Evolutionary conservation across 2,113 vertebrate species (phyloP), one percentile per base, ranked within the genome.

Genomic region (Eubucco bourcierii): DNA sequence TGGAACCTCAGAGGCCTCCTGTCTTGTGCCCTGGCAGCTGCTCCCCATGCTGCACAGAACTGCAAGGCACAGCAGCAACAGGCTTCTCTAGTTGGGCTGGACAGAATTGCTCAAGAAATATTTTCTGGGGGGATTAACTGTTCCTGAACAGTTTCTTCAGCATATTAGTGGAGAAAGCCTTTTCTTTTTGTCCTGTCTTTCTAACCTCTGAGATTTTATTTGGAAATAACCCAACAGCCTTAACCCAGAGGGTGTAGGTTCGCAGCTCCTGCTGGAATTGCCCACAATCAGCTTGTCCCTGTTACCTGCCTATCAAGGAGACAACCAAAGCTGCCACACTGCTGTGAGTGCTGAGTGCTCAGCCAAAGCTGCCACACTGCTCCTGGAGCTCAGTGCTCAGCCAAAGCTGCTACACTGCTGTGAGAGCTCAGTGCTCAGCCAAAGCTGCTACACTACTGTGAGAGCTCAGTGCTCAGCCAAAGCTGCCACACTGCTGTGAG

Each of bases 51-150:
- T 80, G 58, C 50, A 95, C 60, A 83, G 63, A 88, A 44, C 44
- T 65, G 80, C 23, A 75, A 70, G 88, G 34, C 74, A 88, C 33
- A n/a, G 61, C 86, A 90, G 50, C 77, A 90, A 80, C 27, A 67
- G 31, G 8, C 44, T 86, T 83, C 74, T 56, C 92, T 95, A 28
- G 39, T 59, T 84, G 88, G 80, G 55, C 86, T 81, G 85, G 55
- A 86, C 90, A 90, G 88, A 88, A 79, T 88, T 84, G 63, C 94
- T 84, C 86, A 91, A 88, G 73, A 88, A 84, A 84, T 91, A 63
- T 68, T 34, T 91, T 88, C 47, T 13, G 1, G 7, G n/a, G n/a
- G 88, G 90, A 96, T 96, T 96, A 96, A 76, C 70, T 95, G 92
- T 95, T 93, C 94, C 95, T 66, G 96, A 86, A 79, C 14, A 84